phyloP scores from a whole-genome alignment of 2,113 vertebrate species.

The Empidonax alnorum region DNA sequence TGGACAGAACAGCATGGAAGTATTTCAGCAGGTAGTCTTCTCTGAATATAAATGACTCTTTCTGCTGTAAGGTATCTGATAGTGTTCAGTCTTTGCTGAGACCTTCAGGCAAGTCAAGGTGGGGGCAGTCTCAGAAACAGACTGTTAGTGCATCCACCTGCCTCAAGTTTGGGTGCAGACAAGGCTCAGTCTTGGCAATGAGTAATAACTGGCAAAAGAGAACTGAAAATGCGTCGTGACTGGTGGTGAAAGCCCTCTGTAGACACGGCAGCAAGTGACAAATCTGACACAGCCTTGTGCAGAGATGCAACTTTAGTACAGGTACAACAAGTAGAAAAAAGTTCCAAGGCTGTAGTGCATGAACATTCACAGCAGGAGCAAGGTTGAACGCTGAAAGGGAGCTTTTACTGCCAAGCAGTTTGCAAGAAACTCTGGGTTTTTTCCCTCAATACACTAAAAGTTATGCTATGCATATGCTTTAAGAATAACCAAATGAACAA shows the following conservation, averaged over 20 bases:
- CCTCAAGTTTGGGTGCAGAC: background rate
- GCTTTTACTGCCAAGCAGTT: background rate
- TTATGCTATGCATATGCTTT: background rate
- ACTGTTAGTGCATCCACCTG: background rate
- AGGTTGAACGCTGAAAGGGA: background rate
- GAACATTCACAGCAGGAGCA: background rate
- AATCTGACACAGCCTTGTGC: background rate
- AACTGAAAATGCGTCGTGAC: background rate
- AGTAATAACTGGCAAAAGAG: background rate
- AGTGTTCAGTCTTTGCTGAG: background rate
- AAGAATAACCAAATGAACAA: slow-evolving; percentile 1
- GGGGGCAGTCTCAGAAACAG: background rate
- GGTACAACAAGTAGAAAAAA: background rate
- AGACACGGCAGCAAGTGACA: background rate
- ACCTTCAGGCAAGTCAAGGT: background rate
- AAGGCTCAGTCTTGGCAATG: background rate
- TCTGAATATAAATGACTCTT: background rate
- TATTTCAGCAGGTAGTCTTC: background rate
- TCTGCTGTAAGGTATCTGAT: background rate
- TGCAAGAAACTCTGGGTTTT: background rate
- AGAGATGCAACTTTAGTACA: background rate
- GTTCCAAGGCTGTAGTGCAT: background rate
- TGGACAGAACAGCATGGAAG: background rate
- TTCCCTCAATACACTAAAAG: background rate
- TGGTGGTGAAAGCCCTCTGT: background rate